Base-by-base conservation (phyloP, 2,888 invertebrate genomes). In the Busseola fusca region DNA sequence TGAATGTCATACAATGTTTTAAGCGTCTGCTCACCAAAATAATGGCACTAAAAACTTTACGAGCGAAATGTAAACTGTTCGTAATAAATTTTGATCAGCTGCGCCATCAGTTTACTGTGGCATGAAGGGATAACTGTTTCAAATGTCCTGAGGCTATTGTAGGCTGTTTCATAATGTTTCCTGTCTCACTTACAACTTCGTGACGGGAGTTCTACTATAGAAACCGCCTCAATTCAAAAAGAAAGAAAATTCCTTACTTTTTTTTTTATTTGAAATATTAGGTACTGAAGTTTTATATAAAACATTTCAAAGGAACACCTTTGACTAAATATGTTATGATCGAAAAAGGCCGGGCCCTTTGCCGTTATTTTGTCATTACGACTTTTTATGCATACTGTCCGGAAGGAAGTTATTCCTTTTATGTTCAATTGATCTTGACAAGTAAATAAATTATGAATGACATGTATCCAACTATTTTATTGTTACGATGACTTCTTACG, bases 391-490 rank as follows among this genome's bases (percentile, higher is more conserved):
- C 42, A 54, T 59, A 68, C 16, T 48, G 50, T 12, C 57, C 59
- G 79, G 73, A 77, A 81, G 82, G 82, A 84, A 79, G 79, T 37
- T 25, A 74, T 56, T 37, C n/a, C 27, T 65, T 71, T 60, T 70
- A 34, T 57, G 59, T 74, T 27, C 10, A 63, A 59, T 40, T 57
- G 62, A 72, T 62, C 54, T 69, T 64, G 30, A 7, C 1, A n/a
- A 18, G 21, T 5, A 64, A 58, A 72, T 65, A 42, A 48, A 73
- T 75, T 64, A 59, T 57, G 34, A 18, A 56, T 54, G 48, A 18
- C 14, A 62, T 16, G 25, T 25, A 56, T 52, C n/a, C 25, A 45
- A 25, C 1, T 30, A n/a, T 40, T 30, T 18, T n/a, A 25, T 25
- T 48, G 34, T 67, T 50, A 40, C 50, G 14, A 27, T 50, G n/a